Conservation (phyloP, 2,888 invertebrate genomes). For the Clanis bilineata region DNA sequence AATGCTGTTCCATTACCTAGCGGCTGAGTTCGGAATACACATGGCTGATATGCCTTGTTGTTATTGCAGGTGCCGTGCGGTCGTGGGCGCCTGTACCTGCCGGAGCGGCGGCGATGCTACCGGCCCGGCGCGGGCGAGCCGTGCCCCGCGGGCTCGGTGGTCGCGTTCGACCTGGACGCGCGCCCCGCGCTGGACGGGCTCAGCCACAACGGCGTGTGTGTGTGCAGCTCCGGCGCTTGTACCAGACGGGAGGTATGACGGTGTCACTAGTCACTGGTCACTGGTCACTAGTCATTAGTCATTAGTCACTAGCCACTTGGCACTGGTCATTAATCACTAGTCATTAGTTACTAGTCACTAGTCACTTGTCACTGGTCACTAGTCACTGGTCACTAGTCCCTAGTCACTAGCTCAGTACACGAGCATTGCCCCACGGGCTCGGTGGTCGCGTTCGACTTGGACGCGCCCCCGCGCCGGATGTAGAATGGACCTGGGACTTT, state of each 20-base stretch:
- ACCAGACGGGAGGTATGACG: not conserved
- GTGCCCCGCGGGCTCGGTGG: slow-evolving; percentile 86
- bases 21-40: too few relatives aligned
- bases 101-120: slow-evolving; percentile 88
- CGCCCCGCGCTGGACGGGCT: slow-evolving; percentile 90
- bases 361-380: too few relatives aligned
- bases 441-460: slow-evolving; percentile 91
- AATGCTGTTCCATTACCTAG: too few relatives aligned
- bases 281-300: too few relatives aligned
- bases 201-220: slow-evolving; percentile 91
- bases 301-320: too few relatives aligned
- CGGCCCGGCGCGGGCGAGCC: slow-evolving; percentile 90
- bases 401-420: too few relatives aligned
- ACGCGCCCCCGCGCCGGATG: slow-evolving; percentile 88
- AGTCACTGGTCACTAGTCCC: too few relatives aligned
- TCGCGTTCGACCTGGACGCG: slow-evolving; percentile 91
- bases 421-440: slow-evolving; percentile 89
- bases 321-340: too few relatives aligned
- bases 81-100: slow-evolving; percentile 89
- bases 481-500: too few relatives aligned
- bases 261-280: not conserved
- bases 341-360: too few relatives aligned
- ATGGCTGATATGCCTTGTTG: too few relatives aligned
- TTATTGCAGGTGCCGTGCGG: slow-evolving; percentile 85
- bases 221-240: slow-evolving; percentile 77